Conservation (phyloP, 2,888 invertebrate genomes). For the Perizoma affinitatum region DNA sequence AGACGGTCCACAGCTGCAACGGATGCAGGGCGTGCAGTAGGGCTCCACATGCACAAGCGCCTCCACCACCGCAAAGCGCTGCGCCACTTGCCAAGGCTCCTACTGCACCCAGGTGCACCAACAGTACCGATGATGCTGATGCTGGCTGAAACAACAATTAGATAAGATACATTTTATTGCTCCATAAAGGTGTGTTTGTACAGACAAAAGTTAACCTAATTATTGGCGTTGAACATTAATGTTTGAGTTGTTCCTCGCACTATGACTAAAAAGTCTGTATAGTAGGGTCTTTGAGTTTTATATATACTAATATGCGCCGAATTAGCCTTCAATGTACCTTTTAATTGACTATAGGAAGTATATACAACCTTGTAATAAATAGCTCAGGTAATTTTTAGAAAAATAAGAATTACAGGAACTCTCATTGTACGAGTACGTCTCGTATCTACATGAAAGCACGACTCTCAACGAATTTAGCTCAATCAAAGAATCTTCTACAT, state of each 20-base stretch:
- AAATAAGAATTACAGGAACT: conserved; percentile 3
- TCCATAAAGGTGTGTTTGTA: no score
- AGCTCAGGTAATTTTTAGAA: not conserved
- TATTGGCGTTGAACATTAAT: no score
- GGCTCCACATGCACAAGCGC: conserved; percentile 87
- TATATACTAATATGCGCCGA: conserved; percentile 9
- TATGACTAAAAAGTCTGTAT: no score
- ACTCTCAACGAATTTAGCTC: no score
- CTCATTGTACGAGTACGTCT: not conserved
- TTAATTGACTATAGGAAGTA: conserved; percentile 5
- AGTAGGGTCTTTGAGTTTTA: conserved; percentile 21
- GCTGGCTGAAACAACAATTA: conserved; percentile 75
- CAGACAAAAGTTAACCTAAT: no score
- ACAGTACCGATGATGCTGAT: conserved; percentile 88
- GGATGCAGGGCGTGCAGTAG: conserved; percentile 89
- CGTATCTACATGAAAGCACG: no score
- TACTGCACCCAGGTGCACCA: conserved; percentile 89
- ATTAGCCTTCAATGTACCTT: not conserved
- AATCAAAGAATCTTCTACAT: no score
- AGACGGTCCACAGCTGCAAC: conserved; percentile 90
- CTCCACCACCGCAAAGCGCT: conserved; percentile 87
- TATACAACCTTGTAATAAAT: conserved; percentile 1
- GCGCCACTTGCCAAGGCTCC: conserved; percentile 88
- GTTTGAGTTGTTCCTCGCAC: no score
- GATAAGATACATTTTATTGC: no score